These are phyloP conservation scores for Brenthis hecate DNA, from an alignment of 2,888 invertebrate species.

Conservation along the genomic window DNA sequence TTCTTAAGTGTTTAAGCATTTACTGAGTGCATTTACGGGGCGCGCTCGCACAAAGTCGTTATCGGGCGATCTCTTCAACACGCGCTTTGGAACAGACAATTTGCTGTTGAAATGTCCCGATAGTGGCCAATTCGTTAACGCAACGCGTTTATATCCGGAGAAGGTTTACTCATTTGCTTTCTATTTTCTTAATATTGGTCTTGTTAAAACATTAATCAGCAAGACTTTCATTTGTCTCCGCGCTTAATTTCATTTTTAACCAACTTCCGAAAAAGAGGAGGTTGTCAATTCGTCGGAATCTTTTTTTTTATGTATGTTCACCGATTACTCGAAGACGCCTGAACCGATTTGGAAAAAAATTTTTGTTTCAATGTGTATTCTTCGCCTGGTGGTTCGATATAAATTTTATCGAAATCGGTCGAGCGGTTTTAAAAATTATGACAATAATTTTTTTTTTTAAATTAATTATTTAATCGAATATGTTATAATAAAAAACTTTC, in stretches of 20 bases:
- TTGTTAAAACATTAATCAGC: neutral
- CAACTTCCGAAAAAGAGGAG: no score
- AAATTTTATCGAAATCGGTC: no score
- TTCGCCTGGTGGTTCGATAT: no score
- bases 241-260: neutral
- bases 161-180: constrained; percentile 37
- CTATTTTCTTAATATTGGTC: constrained; percentile 15
- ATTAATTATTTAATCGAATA: no score
- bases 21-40: constrained; percentile 45
- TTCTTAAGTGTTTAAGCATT: constrained; percentile 42
- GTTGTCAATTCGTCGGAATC: no score
- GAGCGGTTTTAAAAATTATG: no score
- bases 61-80: constrained; percentile 43
- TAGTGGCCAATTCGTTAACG: constrained; percentile 41
- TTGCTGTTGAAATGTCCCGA: constrained; percentile 47
- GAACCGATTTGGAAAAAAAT: no score
- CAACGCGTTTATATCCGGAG: constrained; percentile 34
- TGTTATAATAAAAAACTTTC: no score
- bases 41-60: constrained; percentile 39
- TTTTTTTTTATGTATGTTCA: no score
- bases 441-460: no score
- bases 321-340: no score
- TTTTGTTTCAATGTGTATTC: no score
- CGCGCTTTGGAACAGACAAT: constrained; percentile 46
- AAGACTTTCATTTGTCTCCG: constrained; percentile 6